Conservation (phyloP, 2,113 vertebrate species). For the Nanorana parkeri region DNA sequence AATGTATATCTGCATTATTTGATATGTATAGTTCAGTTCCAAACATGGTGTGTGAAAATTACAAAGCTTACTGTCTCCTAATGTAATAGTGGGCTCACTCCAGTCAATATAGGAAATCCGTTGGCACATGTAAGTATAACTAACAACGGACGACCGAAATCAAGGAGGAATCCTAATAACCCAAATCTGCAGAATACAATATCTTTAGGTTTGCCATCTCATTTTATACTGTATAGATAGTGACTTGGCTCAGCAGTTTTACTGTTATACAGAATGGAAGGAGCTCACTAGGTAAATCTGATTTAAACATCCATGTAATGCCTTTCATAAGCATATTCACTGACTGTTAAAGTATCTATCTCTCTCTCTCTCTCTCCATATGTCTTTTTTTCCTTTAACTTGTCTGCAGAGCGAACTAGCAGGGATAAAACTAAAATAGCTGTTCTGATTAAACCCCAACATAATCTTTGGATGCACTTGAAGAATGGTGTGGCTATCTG, state of each 20-base stretch:
- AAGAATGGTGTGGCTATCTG: slow-evolving; percentile 35
- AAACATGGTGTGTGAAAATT: too few species aligned
- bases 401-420: slow-evolving; percentile 7
- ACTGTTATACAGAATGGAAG: background rate
- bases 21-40: too few species aligned
- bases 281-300: background rate
- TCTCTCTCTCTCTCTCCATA: slow-evolving; percentile 15
- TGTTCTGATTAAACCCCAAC: slow-evolving; percentile 44
- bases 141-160: too few species aligned
- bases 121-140: too few species aligned
- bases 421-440: slow-evolving; percentile 42
- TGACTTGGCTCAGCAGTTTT: background rate
- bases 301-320: slow-evolving; percentile 7
- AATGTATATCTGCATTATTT: too few species aligned
- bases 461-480: slow-evolving; percentile 41
- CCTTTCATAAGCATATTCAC: slow-evolving; percentile 8
- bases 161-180: too few species aligned
- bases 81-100: too few species aligned
- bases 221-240: background rate
- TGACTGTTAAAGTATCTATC: slow-evolving; percentile 24
- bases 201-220: too few species aligned
- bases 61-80: too few species aligned
- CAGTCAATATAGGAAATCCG: too few species aligned
- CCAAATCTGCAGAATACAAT: too few species aligned
- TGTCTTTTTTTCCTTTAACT: slow-evolving; percentile 22